Percentiles rank a stretch among this genome's conserved stretches.
Evolutionary conservation across 2,113 vertebrate genomes (phyloP).

Genomic region (Atlantisia rogersi): DNA sequence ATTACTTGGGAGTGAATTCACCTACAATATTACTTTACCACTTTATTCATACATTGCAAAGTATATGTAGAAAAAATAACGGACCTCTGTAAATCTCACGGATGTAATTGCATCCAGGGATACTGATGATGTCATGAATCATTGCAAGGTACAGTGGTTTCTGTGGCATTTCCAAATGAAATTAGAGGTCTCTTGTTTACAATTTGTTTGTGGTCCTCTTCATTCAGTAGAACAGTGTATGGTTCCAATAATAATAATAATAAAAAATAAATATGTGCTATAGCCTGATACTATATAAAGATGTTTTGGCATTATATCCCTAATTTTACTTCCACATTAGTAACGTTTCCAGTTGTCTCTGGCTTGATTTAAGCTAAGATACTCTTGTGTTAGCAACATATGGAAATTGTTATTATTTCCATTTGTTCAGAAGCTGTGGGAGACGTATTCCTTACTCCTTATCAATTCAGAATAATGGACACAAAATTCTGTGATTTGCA

Average conservation of each 20-base stretch:
- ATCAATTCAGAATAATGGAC: not conserved
- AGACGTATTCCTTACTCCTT: not conserved
- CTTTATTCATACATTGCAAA: not conserved
- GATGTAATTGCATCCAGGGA: not conserved
- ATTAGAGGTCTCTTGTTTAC: constrained; percentile 9
- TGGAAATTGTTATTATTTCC: not conserved
- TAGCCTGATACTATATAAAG: not conserved
- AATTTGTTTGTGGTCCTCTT: not conserved
- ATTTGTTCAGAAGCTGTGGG: not conserved
- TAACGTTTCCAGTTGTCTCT: not conserved
- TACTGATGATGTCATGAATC: not conserved
- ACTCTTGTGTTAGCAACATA: not conserved
- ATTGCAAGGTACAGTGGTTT: not conserved
- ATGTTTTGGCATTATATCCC: not conserved
- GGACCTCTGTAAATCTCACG: not conserved
- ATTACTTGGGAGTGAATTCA: not conserved
- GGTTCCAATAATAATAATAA: not conserved
- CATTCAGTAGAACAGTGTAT: not conserved
- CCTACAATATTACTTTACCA: not conserved
- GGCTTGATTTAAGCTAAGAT: not conserved
- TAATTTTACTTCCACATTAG: not conserved
- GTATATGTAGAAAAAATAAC: not conserved
- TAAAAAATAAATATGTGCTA: not conserved
- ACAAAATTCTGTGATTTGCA: not conserved
- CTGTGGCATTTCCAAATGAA: constrained; percentile 44